Percentiles rank a stretch among this genome's conserved stretches.
Conservation (phyloP, 2,113 vertebrate species). For the Protomyctophum bolini region DNA sequence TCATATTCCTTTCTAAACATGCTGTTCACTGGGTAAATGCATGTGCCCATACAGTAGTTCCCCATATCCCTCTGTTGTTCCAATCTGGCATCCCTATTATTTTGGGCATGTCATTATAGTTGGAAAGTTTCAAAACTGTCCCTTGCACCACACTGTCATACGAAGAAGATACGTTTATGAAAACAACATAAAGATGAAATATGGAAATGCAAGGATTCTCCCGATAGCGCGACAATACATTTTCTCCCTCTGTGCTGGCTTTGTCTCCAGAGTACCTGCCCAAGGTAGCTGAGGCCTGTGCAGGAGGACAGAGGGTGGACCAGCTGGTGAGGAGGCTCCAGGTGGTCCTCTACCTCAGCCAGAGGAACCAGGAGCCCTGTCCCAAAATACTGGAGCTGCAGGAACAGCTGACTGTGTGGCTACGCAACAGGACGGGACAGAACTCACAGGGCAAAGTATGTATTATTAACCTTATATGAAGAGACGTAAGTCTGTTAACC, state of each 20-base stretch:
- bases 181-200: too few species aligned
- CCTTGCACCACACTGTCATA: too few species aligned
- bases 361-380: slow-evolving; percentile 77
- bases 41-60: too few species aligned
- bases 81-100: too few species aligned
- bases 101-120: too few species aligned
- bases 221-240: too few species aligned
- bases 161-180: too few species aligned
- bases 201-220: too few species aligned
- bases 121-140: too few species aligned
- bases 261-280: slow-evolving; percentile 82
- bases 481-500: neutral
- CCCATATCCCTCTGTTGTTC: too few species aligned
- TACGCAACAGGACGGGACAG: slow-evolving; percentile 56
- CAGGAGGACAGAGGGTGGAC: slow-evolving; percentile 78
- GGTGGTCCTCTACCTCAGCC: slow-evolving; percentile 83
- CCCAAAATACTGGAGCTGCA: slow-evolving; percentile 84
- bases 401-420: slow-evolving; percentile 74
- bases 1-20: too few species aligned
- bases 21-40: too few species aligned
- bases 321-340: slow-evolving; percentile 83
- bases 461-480: neutral
- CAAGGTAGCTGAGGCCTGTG: slow-evolving; percentile 78
- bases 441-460: slow-evolving; percentile 59
- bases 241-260: slow-evolving; percentile 2